Evolutionary conservation across 2,888 invertebrate genomes (phyloP), one percentile per base, ranked within the genome.

Genomic region (Drosophila eohydei): DNA sequence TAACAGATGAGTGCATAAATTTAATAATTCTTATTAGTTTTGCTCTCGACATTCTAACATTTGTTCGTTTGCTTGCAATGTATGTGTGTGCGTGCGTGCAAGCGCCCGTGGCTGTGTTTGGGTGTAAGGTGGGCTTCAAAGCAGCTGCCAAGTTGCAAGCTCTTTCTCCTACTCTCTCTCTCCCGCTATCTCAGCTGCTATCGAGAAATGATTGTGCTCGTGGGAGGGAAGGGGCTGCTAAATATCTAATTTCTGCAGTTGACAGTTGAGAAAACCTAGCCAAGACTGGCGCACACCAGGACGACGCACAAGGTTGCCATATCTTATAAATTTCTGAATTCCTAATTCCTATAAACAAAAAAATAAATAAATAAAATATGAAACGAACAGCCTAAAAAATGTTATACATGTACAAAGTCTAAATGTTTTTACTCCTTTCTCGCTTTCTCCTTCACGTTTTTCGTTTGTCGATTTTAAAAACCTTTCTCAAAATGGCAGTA

Each of bases 301-400:
- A 60, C 68, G 67, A 60, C 62, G 57, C 64, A 28, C 36, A 32
- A 26, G 38, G 56, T 21, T 65, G 56, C 66, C 56, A 34, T 21
- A 44, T 32, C 14, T 68, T 32, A 38, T 50, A 68, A 56, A 62
- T 50, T 80, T 70, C 72, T 65, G 54, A 61, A 66, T 61, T 65
- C 67, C 69, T 69, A 64, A 70, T 72, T 66, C 61, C 73, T 83
- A 75, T 63, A 71, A 69, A 62, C 28, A 75, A 71, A 69, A 62
- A 48, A 48, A 16, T 16, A 16, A 32, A 16, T n/a, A 7, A 4
- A 14, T 21, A n/a, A 5, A n/a, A 40, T 14, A 26, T 68, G 78
- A 72, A 88, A 80, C 85, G 81, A 83, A 83, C 87, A 83, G 83
- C 89, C 83, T 88, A 83, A 88, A 83, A 83, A 88, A 83, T 83